Base-by-base conservation (phyloP, 2,888 invertebrate species). In the Dolichopus griseipennis region DNA sequence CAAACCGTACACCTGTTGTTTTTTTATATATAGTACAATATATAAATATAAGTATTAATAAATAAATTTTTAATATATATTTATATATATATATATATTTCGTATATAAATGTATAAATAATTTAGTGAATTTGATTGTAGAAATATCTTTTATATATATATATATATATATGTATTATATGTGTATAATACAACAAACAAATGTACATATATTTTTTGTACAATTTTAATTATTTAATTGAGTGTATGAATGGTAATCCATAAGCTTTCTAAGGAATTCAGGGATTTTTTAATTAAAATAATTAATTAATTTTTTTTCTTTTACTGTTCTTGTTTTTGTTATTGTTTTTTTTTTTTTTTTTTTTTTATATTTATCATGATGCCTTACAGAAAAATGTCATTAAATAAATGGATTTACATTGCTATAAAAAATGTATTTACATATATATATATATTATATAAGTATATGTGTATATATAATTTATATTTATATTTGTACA, bases 231-330 rank as follows among this genome's bases (percentile, higher is more conserved):
- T 52, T 52, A 52, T 52, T 52, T 52, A 52, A 52, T 52, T 52
- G 52, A 52, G 52, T 52, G 52, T 52, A 52, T 52, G 52, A 52
- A 52, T 52, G 52, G 52, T 52, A 52, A 52, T 52, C 52, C 52
- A 52, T 18, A 15, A 52, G 52, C 52, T 52, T 52, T 52, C 52
- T 52, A 52, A 52, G 52, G 52, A 52, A 52, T 52, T 52, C 52
- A 52, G 52, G 52, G 52, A 52, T 52, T 52, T 52, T 52, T 52
- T 52, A 52, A 52, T 52, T 52, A 52, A 52, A 52, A 52, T 52
- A 52, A 52, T 52, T 52, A 52, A 52, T 52, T 52, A 52, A 52
- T 18, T 52, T 52, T 52, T 52, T 52, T 18, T 52, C 15, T 52
- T 52, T 52, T 52, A n/a, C 15, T 52, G 15, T 52, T 52, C 10